Conservation (phyloP, 2,888 invertebrate genomes). For the Baronia brevicornis region DNA sequence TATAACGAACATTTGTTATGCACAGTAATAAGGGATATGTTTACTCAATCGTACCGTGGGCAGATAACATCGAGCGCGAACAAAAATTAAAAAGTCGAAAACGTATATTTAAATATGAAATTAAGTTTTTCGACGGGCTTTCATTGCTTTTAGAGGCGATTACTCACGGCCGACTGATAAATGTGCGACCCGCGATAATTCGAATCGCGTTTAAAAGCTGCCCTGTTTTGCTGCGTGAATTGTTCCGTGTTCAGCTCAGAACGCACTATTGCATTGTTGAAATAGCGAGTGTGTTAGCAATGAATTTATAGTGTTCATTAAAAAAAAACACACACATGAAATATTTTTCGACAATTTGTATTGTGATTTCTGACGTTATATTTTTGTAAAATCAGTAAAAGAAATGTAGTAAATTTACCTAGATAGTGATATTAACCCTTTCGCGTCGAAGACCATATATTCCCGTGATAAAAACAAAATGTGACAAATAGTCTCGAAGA, state of each 20-base stretch:
- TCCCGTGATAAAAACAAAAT: too few species aligned
- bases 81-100: constrained; percentile 8
- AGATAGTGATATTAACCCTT: too few species aligned
- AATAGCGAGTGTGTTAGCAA: constrained; percentile 32
- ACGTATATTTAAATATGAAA: constrained; percentile 64
- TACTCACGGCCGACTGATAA: constrained; percentile 65
- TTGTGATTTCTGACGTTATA: too few species aligned
- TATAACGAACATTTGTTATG: too few species aligned
- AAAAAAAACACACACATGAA: too few species aligned
- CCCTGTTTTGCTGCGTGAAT: too few species aligned
- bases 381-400: too few species aligned
- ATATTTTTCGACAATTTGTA: too few species aligned
- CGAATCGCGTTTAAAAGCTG: constrained; percentile 62
- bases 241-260: constrained; percentile 38
- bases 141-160: constrained; percentile 59
- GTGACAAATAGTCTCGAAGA: too few species aligned
- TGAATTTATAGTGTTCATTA: constrained; percentile 48
- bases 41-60: constrained; percentile 1
- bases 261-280: constrained; percentile 1
- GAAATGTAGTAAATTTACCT: too few species aligned
- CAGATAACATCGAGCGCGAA: not conserved
- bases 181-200: constrained; percentile 68
- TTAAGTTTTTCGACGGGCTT: constrained; percentile 66
- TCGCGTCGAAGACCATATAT: too few species aligned
- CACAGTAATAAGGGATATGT: not conserved